phyloP scores from a whole-genome alignment of 2,888 invertebrate species.

The Xestia sexstrigata region DNA sequence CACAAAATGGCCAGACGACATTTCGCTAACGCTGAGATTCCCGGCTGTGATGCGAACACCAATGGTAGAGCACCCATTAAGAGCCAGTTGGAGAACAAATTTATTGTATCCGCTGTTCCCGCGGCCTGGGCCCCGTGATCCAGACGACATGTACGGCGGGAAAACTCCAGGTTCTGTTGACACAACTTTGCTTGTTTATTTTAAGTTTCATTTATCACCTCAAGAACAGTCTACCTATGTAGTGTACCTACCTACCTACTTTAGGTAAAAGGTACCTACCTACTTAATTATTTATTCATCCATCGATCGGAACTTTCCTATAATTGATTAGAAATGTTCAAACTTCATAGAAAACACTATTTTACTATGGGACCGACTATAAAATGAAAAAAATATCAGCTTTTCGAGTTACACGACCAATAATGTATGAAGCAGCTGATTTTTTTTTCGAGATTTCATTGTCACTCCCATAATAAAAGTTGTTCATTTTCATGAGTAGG shows the following conservation, averaged over 20 bases:
- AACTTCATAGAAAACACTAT: too few relatives aligned
- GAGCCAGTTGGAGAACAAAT: slow-evolving; percentile 93
- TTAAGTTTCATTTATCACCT: background rate
- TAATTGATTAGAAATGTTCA: slow-evolving; percentile 9
- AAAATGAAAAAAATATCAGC: too few relatives aligned
- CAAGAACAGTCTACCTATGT: background rate
- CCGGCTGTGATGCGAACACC: slow-evolving; percentile 92
- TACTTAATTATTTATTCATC: slow-evolving; percentile 13
- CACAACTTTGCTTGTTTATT: background rate
- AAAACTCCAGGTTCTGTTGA: slow-evolving; percentile 89
- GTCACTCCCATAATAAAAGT: too few relatives aligned
- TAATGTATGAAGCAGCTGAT: too few relatives aligned
- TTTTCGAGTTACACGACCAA: too few relatives aligned
- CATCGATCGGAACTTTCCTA: slow-evolving; percentile 3
- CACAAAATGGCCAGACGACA: slow-evolving; percentile 87
- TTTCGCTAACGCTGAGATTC: slow-evolving; percentile 91
- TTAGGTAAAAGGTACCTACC: too few relatives aligned
- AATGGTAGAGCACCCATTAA: slow-evolving; percentile 83
- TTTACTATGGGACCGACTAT: too few relatives aligned
- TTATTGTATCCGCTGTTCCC: slow-evolving; percentile 93
- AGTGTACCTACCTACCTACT: too few relatives aligned
- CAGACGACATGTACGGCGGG: slow-evolving; percentile 85
- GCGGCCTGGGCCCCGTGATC: slow-evolving; percentile 92
- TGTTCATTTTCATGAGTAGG: too few relatives aligned
- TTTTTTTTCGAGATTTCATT: too few relatives aligned